Conservation (phyloP, 1,140 invertebrate species). For the Dinoponera quadriceps region DNA sequence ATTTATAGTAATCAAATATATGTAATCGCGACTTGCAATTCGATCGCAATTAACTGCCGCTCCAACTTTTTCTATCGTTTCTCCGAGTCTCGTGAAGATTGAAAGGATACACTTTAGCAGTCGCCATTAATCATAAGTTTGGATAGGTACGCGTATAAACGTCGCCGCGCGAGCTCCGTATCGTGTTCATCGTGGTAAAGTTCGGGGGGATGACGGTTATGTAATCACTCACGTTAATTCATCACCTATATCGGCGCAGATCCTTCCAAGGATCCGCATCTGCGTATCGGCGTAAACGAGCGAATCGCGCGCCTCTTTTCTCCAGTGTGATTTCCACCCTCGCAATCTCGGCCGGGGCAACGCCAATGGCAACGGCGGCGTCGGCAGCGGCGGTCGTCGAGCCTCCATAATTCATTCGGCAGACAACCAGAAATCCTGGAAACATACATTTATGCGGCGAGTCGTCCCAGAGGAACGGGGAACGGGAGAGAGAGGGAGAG, state of each 20-base stretch:
- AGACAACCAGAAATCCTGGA: constrained; percentile 80
- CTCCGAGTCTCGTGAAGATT: background rate
- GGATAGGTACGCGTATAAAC: constrained; percentile 40
- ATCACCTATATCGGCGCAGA: constrained; percentile 34
- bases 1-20: too few species aligned
- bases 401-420: constrained; percentile 77
- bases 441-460: constrained; percentile 80
- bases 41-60: too few species aligned
- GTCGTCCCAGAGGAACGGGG: constrained; percentile 65
- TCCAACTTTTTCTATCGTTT: constrained; percentile 11
- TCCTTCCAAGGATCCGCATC: constrained; percentile 17
- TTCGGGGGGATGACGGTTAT: constrained; percentile 17
- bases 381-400: constrained; percentile 56
- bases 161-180: constrained; percentile 4
- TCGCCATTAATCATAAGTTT: constrained; percentile 49
- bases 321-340: constrained; percentile 17
- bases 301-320: constrained; percentile 55
- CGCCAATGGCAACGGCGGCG: constrained; percentile 39
- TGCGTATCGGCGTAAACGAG: constrained; percentile 43
- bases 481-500: background rate
- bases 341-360: constrained; percentile 62
- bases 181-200: constrained; percentile 16
- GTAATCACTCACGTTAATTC: constrained; percentile 22
- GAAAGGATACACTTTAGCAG: constrained; percentile 10
- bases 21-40: too few species aligned